Conservation (phyloP, 2,888 invertebrate species). For the Melanargia galathea region DNA sequence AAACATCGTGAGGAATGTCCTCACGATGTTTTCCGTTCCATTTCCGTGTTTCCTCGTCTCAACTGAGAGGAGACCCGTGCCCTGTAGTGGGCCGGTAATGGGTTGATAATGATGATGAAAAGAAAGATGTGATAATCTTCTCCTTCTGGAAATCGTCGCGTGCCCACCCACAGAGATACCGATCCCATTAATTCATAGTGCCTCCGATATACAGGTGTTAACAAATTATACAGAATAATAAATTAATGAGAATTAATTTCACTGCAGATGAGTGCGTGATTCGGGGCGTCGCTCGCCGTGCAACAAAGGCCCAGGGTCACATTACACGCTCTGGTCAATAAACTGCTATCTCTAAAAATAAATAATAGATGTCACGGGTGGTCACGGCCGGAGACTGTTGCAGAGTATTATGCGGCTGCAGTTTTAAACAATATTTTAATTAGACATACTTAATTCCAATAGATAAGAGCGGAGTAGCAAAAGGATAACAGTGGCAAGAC, state of each 20-base stretch:
- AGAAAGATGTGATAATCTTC: background rate
- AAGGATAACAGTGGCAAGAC: too few relatives aligned
- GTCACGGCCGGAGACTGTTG: constrained; percentile 3
- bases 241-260: constrained; percentile 21
- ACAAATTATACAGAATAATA: too few relatives aligned
- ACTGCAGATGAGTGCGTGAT: background rate
- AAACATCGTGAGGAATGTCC: too few relatives aligned
- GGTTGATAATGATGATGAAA: background rate
- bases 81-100: too few relatives aligned
- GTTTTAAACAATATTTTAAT: background rate
- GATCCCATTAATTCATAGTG: background rate
- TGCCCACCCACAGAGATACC: background rate
- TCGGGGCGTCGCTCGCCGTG: constrained; percentile 4
- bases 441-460: background rate
- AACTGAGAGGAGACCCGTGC: too few relatives aligned
- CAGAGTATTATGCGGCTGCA: constrained; percentile 6
- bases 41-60: too few relatives aligned
- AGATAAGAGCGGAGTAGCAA: background rate
- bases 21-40: too few relatives aligned
- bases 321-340: constrained; percentile 8
- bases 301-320: constrained; percentile 6
- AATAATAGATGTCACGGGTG: constrained; percentile 10
- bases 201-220: constrained; percentile 8
- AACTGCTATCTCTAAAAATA: background rate
- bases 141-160: background rate